These are phyloP conservation scores for Chloroclystis v-ata DNA, from an alignment of 2,888 invertebrate genomes.

Conservation along the genomic window DNA sequence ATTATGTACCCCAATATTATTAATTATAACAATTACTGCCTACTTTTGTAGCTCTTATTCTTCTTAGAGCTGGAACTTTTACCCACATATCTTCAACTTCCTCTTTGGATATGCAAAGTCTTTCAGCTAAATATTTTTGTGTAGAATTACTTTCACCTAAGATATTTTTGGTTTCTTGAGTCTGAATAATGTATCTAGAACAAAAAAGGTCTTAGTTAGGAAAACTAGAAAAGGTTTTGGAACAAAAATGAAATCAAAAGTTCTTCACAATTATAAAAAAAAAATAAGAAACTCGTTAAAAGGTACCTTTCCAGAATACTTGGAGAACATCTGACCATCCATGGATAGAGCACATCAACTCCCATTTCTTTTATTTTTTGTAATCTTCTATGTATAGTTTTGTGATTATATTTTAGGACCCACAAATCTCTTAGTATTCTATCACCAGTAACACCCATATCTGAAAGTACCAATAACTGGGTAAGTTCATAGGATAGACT, in stretches of 20 bases:
- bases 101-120: conserved; percentile 65
- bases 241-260: too few relatives aligned
- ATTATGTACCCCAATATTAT: too few relatives aligned
- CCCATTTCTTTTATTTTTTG: conserved; percentile 68
- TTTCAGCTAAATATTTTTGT: conserved; percentile 73
- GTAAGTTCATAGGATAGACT: too few relatives aligned
- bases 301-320: conserved; percentile 74
- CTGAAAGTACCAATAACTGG: conserved; percentile 32
- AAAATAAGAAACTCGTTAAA: too few relatives aligned
- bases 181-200: conserved; percentile 56
- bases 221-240: too few relatives aligned
- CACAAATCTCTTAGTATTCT: conserved; percentile 80
- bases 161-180: conserved; percentile 64
- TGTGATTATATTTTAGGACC: conserved; percentile 79
- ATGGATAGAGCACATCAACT: conserved; percentile 76
- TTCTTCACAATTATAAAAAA: neutral
- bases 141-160: conserved; percentile 71
- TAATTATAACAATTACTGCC: neutral
- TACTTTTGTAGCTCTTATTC: conserved; percentile 78
- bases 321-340: conserved; percentile 82
- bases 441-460: conserved; percentile 72
- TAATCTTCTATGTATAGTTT: conserved; percentile 72
- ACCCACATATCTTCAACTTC: conserved; percentile 68
- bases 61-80: conserved; percentile 72
- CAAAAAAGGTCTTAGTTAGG: conserved; percentile 4